Evolutionary conservation across 2,888 invertebrate genomes (phyloP), one percentile per base, ranked within the genome.

Genomic region (Gymnosoma rotundatum): DNA sequence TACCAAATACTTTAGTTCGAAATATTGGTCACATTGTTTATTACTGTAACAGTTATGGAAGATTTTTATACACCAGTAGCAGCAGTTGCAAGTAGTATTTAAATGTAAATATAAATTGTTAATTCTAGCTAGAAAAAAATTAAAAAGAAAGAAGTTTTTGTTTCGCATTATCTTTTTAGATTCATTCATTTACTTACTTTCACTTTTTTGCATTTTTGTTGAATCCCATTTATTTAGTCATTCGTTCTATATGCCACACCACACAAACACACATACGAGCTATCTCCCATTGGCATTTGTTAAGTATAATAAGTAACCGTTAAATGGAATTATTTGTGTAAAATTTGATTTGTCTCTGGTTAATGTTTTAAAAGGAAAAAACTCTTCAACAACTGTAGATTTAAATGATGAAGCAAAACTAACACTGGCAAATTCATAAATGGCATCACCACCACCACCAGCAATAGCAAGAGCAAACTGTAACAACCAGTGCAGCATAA

Each of bases 281-380:
- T 16, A 38, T 32, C 45, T 52, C 36, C 58, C 38, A 52, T 38
- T 52, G 45, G 56, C 60, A 73, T 18, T 79, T 58, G 58, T 45
- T 58, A 70, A 64, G 58, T 66, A 84, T 81, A 78, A 78, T 70
- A 81, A 84, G 81, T 81, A 84, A 78, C 70, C 81, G 64, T 78
- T 84, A 81, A 84, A 84, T 78, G 61, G 66, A 84, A 84, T 84
- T 84, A 84, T 84, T 84, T 81, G 76, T 73, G 80, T 76, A 80
- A 80, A 72, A 83, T 83, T 78, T 83, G 76, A 83, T 83, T 83
- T 83, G 74, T 75, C 74, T 81, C 78, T 84, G 78, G 58, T 81
- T 70, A 81, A 73, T 63, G 54, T 66, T 67, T 38, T 14, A 12
- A 52, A 56, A 10, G n/a, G 42, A 64, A 52, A 58, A 25, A 21